Evolutionary conservation across 2,888 invertebrate species (phyloP), one percentile per base, ranked within the genome.

Genomic region (Latheticus oryzae): DNA sequence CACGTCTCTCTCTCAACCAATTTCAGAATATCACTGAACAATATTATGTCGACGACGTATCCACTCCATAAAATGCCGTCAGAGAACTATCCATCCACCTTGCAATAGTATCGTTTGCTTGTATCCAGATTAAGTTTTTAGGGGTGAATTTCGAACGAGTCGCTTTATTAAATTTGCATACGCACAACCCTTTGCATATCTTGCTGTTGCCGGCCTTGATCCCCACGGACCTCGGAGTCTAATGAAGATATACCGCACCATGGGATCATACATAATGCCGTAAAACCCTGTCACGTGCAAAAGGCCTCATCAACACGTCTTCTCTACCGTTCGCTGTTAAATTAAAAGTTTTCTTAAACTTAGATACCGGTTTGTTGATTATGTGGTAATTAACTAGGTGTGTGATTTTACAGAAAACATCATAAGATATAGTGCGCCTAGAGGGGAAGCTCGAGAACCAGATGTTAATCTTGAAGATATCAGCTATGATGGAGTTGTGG

Each of bases 401-500:
- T 48, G 19, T 52, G 37, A 70, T 70, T 50, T 77, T 76, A 7
- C 85, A 89, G 89, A 89, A 79, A 84, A 82, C 72, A 76, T 89
- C 66, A 75, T 85, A 65, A 84, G 84, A 65, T 90, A 90, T 78
- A 82, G 84, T 53, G 87, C 86, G 9, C 88, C 89, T 2, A 81
- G 82, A 69, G 89, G 88, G 11, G 85, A 87, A 37, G 80, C 82
- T 8, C 81, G 84, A 75, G 85, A 85, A 55, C 82, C 85, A 3
- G 85, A 85, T 7, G 82, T 84, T 11, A 86, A 88, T 66, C 83
- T 94, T 23, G 85, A 87, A 65, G 94, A 95, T 74, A 82, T 87
- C 58, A 89, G 90, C 35, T 95, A 93, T 76, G 94, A 95, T 71
- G 93, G 92, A 1, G 76, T 80, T 33, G 71, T 82, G 16, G 82